These are phyloP conservation scores for Venturia canescens DNA, from an alignment of 1,140 invertebrate genomes.

Conservation along the genomic window DNA sequence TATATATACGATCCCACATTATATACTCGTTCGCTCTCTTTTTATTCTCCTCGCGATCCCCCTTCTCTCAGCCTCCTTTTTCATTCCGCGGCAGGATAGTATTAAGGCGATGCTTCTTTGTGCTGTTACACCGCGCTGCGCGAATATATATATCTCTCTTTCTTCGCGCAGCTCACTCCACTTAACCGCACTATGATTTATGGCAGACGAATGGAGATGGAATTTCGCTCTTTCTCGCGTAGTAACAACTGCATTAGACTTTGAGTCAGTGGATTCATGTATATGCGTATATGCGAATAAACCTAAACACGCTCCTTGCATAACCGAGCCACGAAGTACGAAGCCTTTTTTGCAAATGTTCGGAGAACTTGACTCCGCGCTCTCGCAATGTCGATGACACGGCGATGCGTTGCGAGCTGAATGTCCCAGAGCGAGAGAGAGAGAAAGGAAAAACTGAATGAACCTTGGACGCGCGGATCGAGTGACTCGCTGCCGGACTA, in stretches of 20 bases:
- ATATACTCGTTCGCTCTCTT: constrained; percentile 4
- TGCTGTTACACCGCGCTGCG: background rate
- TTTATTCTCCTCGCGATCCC: background rate
- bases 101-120: constrained; percentile 7
- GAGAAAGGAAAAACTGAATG: no score
- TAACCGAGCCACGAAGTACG: no score
- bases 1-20: background rate
- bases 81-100: background rate
- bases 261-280: background rate
- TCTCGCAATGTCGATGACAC: no score
- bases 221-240: constrained; percentile 15
- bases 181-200: constrained; percentile 8
- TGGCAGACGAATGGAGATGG: constrained; percentile 9
- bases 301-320: no score
- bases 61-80: background rate
- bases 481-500: no score
- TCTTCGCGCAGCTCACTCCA: background rate
- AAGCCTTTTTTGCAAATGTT: no score
- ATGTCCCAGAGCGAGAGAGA: no score
- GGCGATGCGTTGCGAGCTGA: no score
- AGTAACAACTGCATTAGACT: background rate
- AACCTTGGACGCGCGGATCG: no score
- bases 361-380: no score
- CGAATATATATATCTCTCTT: background rate
- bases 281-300: no score